Percentiles rank a stretch among this genome's conserved stretches.
These are phyloP conservation scores for Pluvialis apricaria DNA, from an alignment of 2,113 vertebrate species.

Conservation along the genomic window DNA sequence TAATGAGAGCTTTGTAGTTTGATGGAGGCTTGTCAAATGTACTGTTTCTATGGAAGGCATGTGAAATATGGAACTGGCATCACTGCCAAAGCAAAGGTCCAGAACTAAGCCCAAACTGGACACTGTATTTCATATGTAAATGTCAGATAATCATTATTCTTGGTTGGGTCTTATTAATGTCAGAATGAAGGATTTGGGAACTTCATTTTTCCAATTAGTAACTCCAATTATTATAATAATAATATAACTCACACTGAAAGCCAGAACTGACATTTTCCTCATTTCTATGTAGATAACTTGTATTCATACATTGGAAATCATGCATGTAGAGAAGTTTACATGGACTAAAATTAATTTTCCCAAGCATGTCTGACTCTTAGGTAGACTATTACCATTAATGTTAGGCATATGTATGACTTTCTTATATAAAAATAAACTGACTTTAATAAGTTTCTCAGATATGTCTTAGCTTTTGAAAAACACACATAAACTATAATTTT, in stretches of 20 bases:
- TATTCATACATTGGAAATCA: background rate
- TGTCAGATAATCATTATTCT: background rate
- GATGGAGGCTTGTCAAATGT: background rate
- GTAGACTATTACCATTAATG: background rate
- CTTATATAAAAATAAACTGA: background rate
- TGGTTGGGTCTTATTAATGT: background rate
- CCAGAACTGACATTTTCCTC: background rate
- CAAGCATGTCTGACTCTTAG: background rate
- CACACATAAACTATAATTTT: background rate
- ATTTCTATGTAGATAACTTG: background rate
- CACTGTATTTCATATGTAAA: background rate
- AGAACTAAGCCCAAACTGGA: background rate
- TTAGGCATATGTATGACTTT: background rate
- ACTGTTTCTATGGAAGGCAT: background rate
- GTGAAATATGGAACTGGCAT: accelerated
- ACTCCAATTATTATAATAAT: background rate
- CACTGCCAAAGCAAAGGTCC: background rate
- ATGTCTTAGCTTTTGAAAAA: background rate
- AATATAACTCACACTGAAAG: background rate
- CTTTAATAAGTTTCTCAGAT: background rate
- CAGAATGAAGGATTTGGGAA: background rate
- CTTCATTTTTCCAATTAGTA: background rate
- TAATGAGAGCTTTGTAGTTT: background rate
- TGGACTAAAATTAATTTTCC: background rate
- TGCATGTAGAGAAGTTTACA: background rate